phyloP scores from a whole-genome alignment of 2,113 vertebrate genomes.

The Xenopus laevis region DNA sequence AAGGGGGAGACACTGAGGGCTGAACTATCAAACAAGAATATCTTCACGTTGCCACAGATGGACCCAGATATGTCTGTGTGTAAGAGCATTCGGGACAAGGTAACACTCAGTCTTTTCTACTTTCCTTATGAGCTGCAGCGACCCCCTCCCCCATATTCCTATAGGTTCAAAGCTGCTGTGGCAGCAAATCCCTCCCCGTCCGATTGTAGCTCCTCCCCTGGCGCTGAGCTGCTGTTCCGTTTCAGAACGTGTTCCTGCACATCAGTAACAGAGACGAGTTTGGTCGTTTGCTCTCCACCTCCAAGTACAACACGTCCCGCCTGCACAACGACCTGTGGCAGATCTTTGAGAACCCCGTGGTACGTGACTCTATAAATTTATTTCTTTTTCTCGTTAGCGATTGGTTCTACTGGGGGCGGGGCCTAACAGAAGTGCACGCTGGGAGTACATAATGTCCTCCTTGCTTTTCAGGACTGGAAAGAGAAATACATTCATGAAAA shows the following conservation, averaged over 20 bases:
- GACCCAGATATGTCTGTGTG: conserved; percentile 76
- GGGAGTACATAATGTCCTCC: too few relatives aligned
- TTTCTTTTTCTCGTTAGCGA: too few relatives aligned
- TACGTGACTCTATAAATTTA: conserved; percentile 39
- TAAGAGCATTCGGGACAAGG: conserved; percentile 65
- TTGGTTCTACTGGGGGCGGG: too few relatives aligned
- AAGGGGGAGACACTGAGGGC: conserved; percentile 53
- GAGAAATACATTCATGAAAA: conserved; percentile 74
- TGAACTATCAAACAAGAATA: conserved; percentile 54
- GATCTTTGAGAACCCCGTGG: conserved; percentile 71
- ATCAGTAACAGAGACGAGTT: conserved; percentile 73
- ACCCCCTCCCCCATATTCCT: too few relatives aligned
- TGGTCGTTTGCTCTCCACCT: conserved; percentile 65
- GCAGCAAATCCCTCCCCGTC: too few relatives aligned
- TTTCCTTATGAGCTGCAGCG: too few relatives aligned
- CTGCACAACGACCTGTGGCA: conserved; percentile 75
- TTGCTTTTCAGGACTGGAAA: conserved; percentile 65
- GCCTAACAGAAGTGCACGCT: too few relatives aligned
- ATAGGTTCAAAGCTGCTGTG: too few relatives aligned
- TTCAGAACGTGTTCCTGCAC: conserved; percentile 72
- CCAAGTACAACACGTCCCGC: conserved; percentile 63
- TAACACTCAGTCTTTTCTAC: conserved; percentile 32
- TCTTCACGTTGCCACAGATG: conserved; percentile 59
- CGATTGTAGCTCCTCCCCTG: accelerated
- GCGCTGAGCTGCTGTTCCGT: not conserved